Percentiles rank a stretch among this genome's conserved stretches.
These are phyloP conservation scores for Ophion ellenae DNA, from an alignment of 2,888 invertebrate species.

Conservation along the genomic window DNA sequence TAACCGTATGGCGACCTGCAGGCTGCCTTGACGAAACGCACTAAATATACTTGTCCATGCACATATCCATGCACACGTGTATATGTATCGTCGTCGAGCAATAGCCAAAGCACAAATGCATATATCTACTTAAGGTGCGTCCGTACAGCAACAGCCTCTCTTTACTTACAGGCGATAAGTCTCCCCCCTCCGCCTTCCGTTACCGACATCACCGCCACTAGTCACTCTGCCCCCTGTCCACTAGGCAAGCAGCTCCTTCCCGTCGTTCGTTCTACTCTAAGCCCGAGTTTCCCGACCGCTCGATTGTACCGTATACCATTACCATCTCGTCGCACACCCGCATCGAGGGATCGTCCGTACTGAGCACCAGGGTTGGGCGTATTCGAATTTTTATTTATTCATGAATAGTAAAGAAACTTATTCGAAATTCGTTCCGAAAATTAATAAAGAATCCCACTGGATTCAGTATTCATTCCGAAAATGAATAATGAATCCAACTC, in stretches of 20 bases:
- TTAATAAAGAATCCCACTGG: too few species aligned
- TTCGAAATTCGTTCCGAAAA: too few species aligned
- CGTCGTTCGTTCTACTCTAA: slow-evolving; percentile 20
- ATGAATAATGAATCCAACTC: too few species aligned
- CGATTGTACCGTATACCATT: slow-evolving; percentile 40
- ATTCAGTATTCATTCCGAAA: too few species aligned
- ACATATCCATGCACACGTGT: background rate
- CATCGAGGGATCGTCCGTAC: slow-evolving; percentile 22
- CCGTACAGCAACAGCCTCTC: slow-evolving; percentile 49
- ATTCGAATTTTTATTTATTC: too few species aligned
- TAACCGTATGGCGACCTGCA: slow-evolving; percentile 54
- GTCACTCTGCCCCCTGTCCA: background rate
- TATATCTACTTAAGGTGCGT: slow-evolving; percentile 64
- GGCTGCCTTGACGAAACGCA: slow-evolving; percentile 58
- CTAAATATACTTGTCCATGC: background rate
- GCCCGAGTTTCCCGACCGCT: slow-evolving; percentile 40
- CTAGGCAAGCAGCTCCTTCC: background rate
- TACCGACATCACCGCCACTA: background rate
- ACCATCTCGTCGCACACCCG: slow-evolving; percentile 31
- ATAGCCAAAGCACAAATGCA: slow-evolving; percentile 30
- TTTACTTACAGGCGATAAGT: slow-evolving; percentile 23
- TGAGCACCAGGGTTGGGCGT: background rate
- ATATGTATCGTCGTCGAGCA: slow-evolving; percentile 10
- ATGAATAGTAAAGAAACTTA: too few species aligned
- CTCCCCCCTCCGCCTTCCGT: slow-evolving; percentile 12